Conservation (phyloP, 1,140 invertebrate species). For the Phymastichus coffea region DNA sequence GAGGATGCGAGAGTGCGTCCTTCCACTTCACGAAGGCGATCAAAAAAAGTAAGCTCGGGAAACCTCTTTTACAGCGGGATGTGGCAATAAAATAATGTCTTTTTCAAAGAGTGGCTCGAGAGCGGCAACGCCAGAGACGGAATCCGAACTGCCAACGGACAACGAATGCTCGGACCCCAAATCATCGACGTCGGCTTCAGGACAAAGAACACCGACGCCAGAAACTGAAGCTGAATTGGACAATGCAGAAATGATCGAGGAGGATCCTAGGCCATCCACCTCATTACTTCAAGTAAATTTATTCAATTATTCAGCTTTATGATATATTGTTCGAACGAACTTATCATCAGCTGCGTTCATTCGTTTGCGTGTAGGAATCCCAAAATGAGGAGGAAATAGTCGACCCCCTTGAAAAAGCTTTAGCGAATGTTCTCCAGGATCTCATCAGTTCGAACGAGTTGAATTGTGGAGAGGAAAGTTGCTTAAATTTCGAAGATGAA, state of each 20-base stretch:
- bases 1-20: slow-evolving; percentile 49
- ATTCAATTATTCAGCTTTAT: too few species aligned
- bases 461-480: slow-evolving; percentile 4
- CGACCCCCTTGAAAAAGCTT: slow-evolving; percentile 47
- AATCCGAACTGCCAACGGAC: slow-evolving; percentile 56
- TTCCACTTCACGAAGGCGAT: slow-evolving; percentile 50
- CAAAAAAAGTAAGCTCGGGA: slow-evolving; percentile 46
- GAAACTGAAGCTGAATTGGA: slow-evolving; percentile 53
- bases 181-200: slow-evolving; percentile 41
- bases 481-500: neutral
- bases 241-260: slow-evolving; percentile 29
- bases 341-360: too few species aligned
- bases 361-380: too few species aligned
- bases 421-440: slow-evolving; percentile 50
- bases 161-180: slow-evolving; percentile 48
- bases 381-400: too few species aligned
- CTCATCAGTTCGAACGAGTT: slow-evolving; percentile 43
- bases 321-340: too few species aligned
- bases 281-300: neutral
- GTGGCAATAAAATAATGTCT: too few species aligned
- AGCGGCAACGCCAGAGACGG: slow-evolving; percentile 54
- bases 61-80: too few species aligned
- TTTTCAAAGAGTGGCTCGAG: slow-evolving; percentile 49
- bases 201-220: slow-evolving; percentile 51
- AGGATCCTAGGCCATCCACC: slow-evolving; percentile 13